Evolutionary conservation across 2,888 invertebrate species (phyloP).

Genomic region (Xylophagus ater): DNA sequence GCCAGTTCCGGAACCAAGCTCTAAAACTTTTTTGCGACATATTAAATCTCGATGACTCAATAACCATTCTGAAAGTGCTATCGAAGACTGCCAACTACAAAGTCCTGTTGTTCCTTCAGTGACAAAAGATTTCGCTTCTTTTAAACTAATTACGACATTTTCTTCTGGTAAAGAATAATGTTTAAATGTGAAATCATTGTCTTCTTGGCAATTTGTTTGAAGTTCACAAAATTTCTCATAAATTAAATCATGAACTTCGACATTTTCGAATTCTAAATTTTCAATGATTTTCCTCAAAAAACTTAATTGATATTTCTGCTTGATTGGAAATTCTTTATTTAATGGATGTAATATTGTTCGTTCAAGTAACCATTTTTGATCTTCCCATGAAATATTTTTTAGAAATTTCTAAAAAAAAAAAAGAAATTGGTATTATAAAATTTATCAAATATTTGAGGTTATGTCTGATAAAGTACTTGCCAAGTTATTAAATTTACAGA

Average conservation of each 20-base stretch:
- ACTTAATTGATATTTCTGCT: slow-evolving; percentile 47
- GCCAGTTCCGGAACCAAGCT: slow-evolving; percentile 69
- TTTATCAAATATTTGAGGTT: too few species aligned
- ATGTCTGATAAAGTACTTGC: too few species aligned
- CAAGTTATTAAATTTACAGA: too few species aligned
- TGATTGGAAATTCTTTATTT: slow-evolving; percentile 50
- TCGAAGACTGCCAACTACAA: slow-evolving; percentile 67
- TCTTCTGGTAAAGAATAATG: slow-evolving; percentile 44
- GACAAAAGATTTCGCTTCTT: slow-evolving; percentile 61
- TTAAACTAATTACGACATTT: slow-evolving; percentile 45
- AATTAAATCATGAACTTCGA: slow-evolving; percentile 54
- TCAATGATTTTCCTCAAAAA: slow-evolving; percentile 55
- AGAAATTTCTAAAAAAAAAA: slow-evolving; percentile 12
- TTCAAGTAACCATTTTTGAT: slow-evolving; percentile 48
- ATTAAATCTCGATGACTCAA: slow-evolving; percentile 45
- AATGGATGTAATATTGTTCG: slow-evolving; percentile 46
- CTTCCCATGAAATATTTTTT: slow-evolving; percentile 33
- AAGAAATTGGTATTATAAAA: too few species aligned
- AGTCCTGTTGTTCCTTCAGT: slow-evolving; percentile 70
- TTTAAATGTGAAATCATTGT: slow-evolving; percentile 44
- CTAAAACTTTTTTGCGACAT: slow-evolving; percentile 48
- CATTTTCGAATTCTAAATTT: slow-evolving; percentile 42
- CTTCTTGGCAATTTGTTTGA: slow-evolving; percentile 36
- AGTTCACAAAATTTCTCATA: slow-evolving; percentile 48
- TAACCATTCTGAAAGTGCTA: slow-evolving; percentile 61